Base-by-base conservation (phyloP, 1,140 invertebrate genomes). In the Drosophila cardini region DNA sequence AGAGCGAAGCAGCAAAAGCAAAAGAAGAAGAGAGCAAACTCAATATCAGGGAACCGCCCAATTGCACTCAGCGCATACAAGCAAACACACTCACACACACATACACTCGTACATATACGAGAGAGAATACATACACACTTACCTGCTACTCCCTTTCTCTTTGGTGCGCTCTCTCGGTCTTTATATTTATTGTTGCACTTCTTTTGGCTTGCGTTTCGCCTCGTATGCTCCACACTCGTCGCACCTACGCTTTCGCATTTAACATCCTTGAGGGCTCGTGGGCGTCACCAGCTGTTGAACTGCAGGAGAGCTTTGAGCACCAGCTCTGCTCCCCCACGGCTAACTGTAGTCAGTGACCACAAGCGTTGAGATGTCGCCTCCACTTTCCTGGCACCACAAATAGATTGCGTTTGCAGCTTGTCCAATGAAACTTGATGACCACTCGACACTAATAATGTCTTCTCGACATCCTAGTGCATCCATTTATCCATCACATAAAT, bases 391-490 rank as follows among this genome's bases (percentile, higher is more conserved):
- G 11, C 2, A 10, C 10, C 21, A 15, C n/a, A 2, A 36, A 30
- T 36, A 18, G 38, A 2, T 26, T 26, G 21, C 21, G 21, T 26
- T 2, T 4, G 15, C 5, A 36, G 52, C 53, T 40, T 65, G 58
- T 67, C 26, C 45, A 48, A 16, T 61, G 57, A 69, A 61, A 56
- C 57, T 72, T 67, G 78, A 77, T 52, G 67, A 42, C 69, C 78
- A 75, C 71, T 82, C 75, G 67, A 70, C 46, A 48, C 61, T 86
- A 85, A 86, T 86, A 86, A 82, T 67, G 68, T 76, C 74, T 77
- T 71, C 42, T 58, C 7, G n/a, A 2, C 6, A 30, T 52, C 26
- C 48, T 52, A 30, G 57, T 26, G 58, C 58, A 62, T 62, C 15
- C 60, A 50, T 46, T 45, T 58, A 30, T 36, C 34, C 46, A 50